Percentiles rank a stretch among this genome's conserved stretches.
phyloP scores from a whole-genome alignment of 1,140 invertebrate genomes.

The Danaus melanippus region DNA sequence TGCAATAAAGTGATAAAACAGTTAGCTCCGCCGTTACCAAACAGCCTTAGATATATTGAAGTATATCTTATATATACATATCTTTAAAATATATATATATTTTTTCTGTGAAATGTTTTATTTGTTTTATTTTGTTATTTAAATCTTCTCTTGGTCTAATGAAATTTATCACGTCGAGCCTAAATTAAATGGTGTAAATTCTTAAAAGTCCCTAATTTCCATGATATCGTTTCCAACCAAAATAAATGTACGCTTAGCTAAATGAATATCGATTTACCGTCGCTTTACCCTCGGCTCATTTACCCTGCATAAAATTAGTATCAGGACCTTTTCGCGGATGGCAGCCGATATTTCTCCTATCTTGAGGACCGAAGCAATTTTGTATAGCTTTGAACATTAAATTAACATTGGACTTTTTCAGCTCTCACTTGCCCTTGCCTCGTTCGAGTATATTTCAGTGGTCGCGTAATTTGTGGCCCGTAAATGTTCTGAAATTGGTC shows the following conservation, averaged over 20 bases:
- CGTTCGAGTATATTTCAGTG: constrained; percentile 66
- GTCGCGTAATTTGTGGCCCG: constrained; percentile 71
- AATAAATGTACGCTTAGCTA: constrained; percentile 51
- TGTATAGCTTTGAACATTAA: constrained; percentile 53
- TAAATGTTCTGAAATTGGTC: constrained; percentile 73
- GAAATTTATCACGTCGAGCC: constrained; percentile 7
- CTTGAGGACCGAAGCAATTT: constrained; percentile 59
- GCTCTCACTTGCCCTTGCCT: constrained; percentile 43
- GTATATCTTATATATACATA: too few relatives aligned
- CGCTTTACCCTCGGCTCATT: constrained; percentile 44
- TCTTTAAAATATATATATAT: constrained; percentile 9
- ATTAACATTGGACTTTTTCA: constrained; percentile 66
- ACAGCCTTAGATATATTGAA: constrained; percentile 55
- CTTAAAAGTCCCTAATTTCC: constrained; percentile 32
- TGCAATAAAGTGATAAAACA: constrained; percentile 71
- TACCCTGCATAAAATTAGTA: constrained; percentile 62
- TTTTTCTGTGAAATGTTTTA: too few relatives aligned
- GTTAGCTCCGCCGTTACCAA: constrained; percentile 55
- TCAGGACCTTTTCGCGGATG: constrained; percentile 44
- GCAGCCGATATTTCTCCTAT: constrained; percentile 54
- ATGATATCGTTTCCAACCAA: constrained; percentile 46
- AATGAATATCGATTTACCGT: constrained; percentile 58
- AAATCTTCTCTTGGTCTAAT: too few relatives aligned
- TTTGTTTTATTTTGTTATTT: too few relatives aligned
- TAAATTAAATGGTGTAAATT: constrained; percentile 19